Evolutionary conservation across 2,797 vertebrate genomes (phyloP), one percentile per base, ranked within the genome.

Genomic region (Triplophysa bombifrons): DNA sequence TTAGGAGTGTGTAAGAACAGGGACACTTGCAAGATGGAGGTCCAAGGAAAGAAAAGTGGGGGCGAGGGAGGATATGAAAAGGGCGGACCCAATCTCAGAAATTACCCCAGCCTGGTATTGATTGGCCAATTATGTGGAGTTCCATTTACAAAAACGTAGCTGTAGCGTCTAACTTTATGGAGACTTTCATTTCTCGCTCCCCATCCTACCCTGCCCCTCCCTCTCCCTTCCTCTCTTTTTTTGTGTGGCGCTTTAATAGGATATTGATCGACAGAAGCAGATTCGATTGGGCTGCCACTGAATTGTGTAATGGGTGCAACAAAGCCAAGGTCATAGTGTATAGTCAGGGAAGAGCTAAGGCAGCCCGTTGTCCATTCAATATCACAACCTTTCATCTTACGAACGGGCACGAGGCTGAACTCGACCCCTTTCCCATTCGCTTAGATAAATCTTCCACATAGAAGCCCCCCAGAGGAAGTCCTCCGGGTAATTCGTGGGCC

Each of bases 181-280:
- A 94, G 93, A 95, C 94, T 94, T 95, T 86, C 85, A 87, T 86
- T 86, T 84, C 86, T 71, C 82, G 83, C 77, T 75, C 58, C 63
- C 48, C 61, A 4, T 51, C 75, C 74, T 66, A 69, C 82, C 80
- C 84, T 83, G 60, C 74, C 63, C 78, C 13, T 30, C 76, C 67
- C 76, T 75, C 66, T 69, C 81, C 50, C 74, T 79, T 73, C 30
- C 76, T 82, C 78, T 80, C 78, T 80, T 83, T 82, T 22, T 86
- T 85, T 86, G 83, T 88, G 85, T 86, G 87, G 87, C 69, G 91
- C 91, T 96, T 96, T 97, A 98, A 98, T 98, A 97, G 95, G 93
- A 96, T 98, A 98, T 98, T 96, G 96, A 98, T 97, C 96, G 95
- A 94, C 94, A 95, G 93, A 93, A 93, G 93, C 93, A 93, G 93